A percentile compares a stretch with the other conserved stretches of the same genome.
Evolutionary conservation across 2,113 vertebrate genomes (phyloP).

Genomic region (Pteronura brasiliensis): DNA sequence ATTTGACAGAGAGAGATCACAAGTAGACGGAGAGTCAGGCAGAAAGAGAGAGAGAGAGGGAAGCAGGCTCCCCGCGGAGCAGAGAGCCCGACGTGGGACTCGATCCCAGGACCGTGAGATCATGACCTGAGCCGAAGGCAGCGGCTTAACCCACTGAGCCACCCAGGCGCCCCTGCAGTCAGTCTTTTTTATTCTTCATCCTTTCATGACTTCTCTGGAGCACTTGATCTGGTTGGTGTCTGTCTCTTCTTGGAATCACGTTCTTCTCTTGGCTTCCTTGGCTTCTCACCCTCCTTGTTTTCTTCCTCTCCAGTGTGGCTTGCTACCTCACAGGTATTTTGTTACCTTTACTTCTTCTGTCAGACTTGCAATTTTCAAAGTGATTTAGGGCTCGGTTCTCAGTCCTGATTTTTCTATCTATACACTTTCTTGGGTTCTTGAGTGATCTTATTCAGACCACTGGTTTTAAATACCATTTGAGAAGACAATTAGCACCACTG

Average conservation of each 20-base stretch:
- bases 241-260: background rate
- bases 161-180: too few relatives aligned
- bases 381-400: background rate
- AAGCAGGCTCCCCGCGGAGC: too few relatives aligned
- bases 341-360: background rate
- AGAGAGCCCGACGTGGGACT: too few relatives aligned
- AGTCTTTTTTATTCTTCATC: background rate
- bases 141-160: too few relatives aligned
- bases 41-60: too few relatives aligned
- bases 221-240: background rate
- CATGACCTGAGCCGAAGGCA: too few relatives aligned
- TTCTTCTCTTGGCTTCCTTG: background rate
- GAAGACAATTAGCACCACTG: background rate
- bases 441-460: background rate
- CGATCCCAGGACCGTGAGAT: too few relatives aligned
- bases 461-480: background rate
- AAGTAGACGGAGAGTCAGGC: too few relatives aligned
- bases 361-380: background rate
- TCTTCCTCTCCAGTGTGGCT: background rate
- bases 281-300: rapidly evolving
- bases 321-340: background rate
- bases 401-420: background rate
- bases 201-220: background rate
- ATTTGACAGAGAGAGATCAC: too few relatives aligned
- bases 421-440: background rate